These are phyloP conservation scores for Tetrax tetrax DNA, from an alignment of 2,113 vertebrate genomes.

Conservation along the genomic window DNA sequence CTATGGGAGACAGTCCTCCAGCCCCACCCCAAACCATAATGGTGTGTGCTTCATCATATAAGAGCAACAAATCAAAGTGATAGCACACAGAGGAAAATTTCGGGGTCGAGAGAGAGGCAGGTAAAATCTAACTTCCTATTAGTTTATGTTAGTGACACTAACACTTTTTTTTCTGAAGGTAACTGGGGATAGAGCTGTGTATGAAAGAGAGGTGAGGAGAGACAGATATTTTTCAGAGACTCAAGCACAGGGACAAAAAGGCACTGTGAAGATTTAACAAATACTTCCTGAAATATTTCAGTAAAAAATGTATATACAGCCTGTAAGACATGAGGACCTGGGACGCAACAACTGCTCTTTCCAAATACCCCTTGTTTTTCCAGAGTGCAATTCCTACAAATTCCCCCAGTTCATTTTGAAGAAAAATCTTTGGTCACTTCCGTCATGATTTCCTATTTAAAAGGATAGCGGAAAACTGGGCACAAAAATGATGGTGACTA, in stretches of 20 bases:
- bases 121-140: neutral
- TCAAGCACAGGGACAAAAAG: neutral
- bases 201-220: neutral
- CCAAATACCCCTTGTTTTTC: too few species aligned
- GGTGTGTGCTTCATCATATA: neutral
- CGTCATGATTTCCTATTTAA: neutral
- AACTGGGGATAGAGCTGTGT: neutral
- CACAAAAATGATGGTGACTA: neutral
- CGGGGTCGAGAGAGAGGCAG: neutral
- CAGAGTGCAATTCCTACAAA: neutral
- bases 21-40: neutral
- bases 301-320: neutral
- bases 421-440: neutral
- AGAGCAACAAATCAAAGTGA: neutral
- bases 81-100: neutral
- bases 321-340: neutral
- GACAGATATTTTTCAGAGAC: neutral
- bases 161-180: neutral
- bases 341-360: neutral
- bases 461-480: neutral
- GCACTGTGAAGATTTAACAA: neutral
- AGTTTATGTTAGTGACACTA: neutral
- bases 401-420: neutral
- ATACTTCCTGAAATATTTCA: neutral
- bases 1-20: neutral